phyloP scores from a whole-genome alignment of 2,888 invertebrate species.

The Tineola bisselliella region DNA sequence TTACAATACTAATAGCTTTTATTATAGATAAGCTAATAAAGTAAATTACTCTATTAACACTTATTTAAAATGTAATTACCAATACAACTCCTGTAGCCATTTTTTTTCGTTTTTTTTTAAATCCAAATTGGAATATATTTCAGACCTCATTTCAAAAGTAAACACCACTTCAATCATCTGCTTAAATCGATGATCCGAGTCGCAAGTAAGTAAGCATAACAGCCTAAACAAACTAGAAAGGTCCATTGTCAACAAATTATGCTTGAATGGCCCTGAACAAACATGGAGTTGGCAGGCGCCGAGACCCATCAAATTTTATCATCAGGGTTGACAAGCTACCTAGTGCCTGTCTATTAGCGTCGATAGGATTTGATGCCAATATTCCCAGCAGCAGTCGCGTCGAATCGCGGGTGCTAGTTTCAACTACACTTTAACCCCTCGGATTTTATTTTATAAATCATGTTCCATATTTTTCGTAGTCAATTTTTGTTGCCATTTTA shows the following conservation, averaged over 20 bases:
- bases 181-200: constrained; percentile 44
- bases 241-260: constrained; percentile 45
- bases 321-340: constrained; percentile 53
- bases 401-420: background rate
- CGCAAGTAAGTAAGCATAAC: constrained; percentile 47
- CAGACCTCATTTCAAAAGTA: constrained; percentile 4
- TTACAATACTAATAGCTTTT: background rate
- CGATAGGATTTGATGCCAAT: constrained; percentile 20
- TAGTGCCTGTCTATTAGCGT: constrained; percentile 31
- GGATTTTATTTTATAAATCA: background rate
- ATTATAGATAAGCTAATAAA: background rate
- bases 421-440: background rate
- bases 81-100: no score
- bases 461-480: background rate
- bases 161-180: constrained; percentile 13
- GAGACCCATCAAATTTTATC: constrained; percentile 53
- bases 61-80: no score
- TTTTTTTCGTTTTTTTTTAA: no score
- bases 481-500: background rate
- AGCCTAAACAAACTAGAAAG: constrained; percentile 54
- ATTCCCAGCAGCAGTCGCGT: background rate
- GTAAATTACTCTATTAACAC: background rate
- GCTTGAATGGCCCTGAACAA: constrained; percentile 27
- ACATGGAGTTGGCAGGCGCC: constrained; percentile 27
- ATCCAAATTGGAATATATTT: background rate